A percentile compares a stretch with the other conserved stretches of the same genome.
Conservation (phyloP, 2,113 vertebrate species). For the Rhegmatorhina hoffmannsi region DNA sequence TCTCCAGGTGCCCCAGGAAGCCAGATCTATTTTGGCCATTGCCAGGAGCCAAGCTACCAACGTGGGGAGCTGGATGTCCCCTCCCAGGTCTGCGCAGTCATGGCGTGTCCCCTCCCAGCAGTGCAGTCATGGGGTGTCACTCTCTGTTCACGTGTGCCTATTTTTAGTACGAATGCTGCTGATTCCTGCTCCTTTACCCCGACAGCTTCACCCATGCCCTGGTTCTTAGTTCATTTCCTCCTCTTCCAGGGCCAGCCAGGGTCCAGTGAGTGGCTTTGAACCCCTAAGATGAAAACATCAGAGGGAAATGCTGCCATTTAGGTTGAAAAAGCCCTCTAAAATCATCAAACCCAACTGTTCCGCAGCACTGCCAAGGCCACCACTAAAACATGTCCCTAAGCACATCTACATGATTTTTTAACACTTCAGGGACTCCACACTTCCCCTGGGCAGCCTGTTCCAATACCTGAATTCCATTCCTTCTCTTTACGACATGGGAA, state of each 20-base stretch:
- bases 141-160: rapidly evolving
- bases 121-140: rapidly evolving
- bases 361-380: background rate
- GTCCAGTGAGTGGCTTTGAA: rapidly evolving
- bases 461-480: background rate
- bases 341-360: background rate
- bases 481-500: background rate
- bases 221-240: background rate
- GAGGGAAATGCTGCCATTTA: background rate
- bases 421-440: background rate
- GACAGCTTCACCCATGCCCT: background rate
- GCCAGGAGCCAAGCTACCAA: background rate
- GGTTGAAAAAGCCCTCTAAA: background rate
- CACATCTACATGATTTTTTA: background rate
- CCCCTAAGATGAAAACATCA: background rate
- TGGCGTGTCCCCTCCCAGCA: rapidly evolving
- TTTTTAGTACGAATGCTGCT: background rate
- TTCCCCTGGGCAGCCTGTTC: background rate
- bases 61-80: background rate
- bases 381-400: background rate
- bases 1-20: rapidly evolving
- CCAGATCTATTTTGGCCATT: background rate
- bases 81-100: background rate
- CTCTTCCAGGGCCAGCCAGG: background rate
- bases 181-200: background rate